A percentile compares a stretch with the other conserved stretches of the same genome.
These are phyloP conservation scores for Apaloderma vittatum DNA, from an alignment of 2,113 vertebrate genomes.

Conservation along the genomic window DNA sequence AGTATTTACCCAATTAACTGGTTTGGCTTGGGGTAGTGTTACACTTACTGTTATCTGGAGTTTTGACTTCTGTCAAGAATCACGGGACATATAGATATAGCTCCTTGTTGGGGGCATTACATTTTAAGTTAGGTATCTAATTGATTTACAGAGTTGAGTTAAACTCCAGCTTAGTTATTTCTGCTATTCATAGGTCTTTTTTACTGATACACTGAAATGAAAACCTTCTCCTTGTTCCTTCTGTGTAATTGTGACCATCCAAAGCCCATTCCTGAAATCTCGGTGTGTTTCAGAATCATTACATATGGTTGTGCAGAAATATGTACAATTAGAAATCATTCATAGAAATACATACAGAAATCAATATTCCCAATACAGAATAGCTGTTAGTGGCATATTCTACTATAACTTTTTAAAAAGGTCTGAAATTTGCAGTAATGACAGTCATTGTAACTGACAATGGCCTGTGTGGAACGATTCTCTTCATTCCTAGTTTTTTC, in stretches of 20 bases:
- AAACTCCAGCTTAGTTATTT: background rate
- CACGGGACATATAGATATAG: background rate
- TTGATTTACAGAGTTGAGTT: background rate
- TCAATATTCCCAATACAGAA: background rate
- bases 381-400: background rate
- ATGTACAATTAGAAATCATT: background rate
- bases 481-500: background rate
- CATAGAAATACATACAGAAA: background rate
- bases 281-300: background rate
- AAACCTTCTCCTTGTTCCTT: background rate
- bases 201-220: background rate
- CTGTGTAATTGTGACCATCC: fast-evolving
- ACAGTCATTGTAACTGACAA: background rate
- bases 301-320: background rate
- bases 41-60: background rate
- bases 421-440: background rate
- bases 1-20: slow-evolving; percentile 12
- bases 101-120: background rate
- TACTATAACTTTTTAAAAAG: background rate
- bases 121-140: background rate
- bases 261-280: background rate
- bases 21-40: background rate
- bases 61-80: background rate
- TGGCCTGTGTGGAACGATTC: background rate
- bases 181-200: background rate